These are phyloP conservation scores for Beroe ovata DNA, from an alignment of 37 sponge, comb jelly and placozoan genomes.

Conservation along the genomic window DNA sequence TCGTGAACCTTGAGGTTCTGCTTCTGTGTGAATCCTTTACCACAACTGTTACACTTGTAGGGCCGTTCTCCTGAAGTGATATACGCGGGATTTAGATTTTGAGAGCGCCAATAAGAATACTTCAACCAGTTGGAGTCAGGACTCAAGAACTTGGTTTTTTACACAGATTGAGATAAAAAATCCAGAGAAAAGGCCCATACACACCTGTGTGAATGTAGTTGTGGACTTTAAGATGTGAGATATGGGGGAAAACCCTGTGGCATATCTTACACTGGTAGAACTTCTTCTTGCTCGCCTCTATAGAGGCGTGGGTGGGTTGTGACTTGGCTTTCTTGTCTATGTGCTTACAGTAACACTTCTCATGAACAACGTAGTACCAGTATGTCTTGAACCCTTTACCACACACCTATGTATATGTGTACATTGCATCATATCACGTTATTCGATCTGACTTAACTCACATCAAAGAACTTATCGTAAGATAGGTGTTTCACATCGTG, in stretches of 20 bases:
- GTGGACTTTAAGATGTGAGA: constrained; percentile 65
- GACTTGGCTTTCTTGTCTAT: constrained; percentile 29
- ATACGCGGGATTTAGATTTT: too few relatives aligned
- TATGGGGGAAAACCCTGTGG: constrained; percentile 46
- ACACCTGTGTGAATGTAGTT: constrained; percentile 62
- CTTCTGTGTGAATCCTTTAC: constrained; percentile 65
- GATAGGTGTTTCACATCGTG: too few relatives aligned
- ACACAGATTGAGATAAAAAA: not conserved
- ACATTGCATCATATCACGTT: not conserved
- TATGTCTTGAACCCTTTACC: constrained; percentile 66
- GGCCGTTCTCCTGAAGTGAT: constrained; percentile 50
- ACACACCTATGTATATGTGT: constrained; percentile 7
- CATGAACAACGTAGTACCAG: constrained; percentile 66
- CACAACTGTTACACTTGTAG: constrained; percentile 65
- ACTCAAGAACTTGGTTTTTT: not conserved
- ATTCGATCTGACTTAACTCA: too few relatives aligned
- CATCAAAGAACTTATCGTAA: too few relatives aligned
- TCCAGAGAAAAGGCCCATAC: not conserved
- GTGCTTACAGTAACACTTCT: constrained; percentile 68
- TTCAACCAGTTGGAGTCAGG: too few relatives aligned
- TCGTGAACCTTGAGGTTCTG: constrained; percentile 65
- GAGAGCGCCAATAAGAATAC: too few relatives aligned
- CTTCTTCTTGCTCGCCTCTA: constrained; percentile 62
- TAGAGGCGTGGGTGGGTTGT: constrained; percentile 12
- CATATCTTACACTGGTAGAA: constrained; percentile 66